These are phyloP conservation scores for Parotia lawesii DNA, from an alignment of 2,113 vertebrate species.

Conservation along the genomic window DNA sequence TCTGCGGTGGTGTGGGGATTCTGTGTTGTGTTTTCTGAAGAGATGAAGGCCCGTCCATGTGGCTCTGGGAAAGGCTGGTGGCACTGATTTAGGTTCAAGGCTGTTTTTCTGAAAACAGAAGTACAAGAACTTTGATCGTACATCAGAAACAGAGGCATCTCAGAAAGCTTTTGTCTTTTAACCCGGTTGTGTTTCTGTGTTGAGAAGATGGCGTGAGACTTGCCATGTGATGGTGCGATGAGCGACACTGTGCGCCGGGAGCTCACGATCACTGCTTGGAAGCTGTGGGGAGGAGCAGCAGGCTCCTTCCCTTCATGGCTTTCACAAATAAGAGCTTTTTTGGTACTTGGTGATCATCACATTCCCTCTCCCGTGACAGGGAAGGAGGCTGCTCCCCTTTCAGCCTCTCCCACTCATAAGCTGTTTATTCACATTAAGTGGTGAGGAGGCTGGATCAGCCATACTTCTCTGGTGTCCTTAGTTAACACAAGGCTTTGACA, in stretches of 20 bases:
- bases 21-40: neutral
- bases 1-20: accelerated
- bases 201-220: neutral
- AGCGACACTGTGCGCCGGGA: neutral
- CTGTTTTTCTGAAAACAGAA: neutral
- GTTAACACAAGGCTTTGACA: neutral
- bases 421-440: constrained; percentile 48
- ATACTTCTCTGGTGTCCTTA: constrained; percentile 21
- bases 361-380: constrained; percentile 29
- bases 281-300: neutral
- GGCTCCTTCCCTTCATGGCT: neutral
- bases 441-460: constrained; percentile 3
- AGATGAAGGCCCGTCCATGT: accelerated
- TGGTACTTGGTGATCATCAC: constrained; percentile 36
- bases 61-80: neutral
- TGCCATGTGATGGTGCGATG: neutral
- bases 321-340: constrained; percentile 42
- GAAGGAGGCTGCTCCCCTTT: constrained; percentile 51
- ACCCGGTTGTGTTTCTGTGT: neutral
- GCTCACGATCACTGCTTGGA: neutral
- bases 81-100: neutral
- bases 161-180: neutral
- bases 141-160: neutral
- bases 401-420: constrained; percentile 46
- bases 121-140: neutral